phyloP scores from a whole-genome alignment of 1,140 invertebrate genomes.

The Ceratina japonica region DNA sequence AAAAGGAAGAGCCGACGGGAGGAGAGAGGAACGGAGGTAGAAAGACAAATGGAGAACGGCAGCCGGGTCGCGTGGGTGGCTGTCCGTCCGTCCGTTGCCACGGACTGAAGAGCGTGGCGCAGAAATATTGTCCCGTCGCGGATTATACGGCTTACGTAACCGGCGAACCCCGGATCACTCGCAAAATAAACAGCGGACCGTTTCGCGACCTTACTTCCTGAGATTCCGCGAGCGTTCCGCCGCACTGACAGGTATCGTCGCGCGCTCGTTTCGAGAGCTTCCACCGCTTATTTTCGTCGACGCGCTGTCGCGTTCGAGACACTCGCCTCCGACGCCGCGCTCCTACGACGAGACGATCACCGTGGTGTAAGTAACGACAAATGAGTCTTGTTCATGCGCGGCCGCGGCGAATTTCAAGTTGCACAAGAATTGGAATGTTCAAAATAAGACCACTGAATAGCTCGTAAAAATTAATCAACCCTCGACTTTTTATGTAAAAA shows the following conservation, averaged over 20 bases:
- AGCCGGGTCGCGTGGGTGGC: constrained; percentile 65
- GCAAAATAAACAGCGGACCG: neutral
- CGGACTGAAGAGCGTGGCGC: constrained; percentile 10
- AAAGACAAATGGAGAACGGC: constrained; percentile 63
- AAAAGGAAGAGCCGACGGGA: neutral
- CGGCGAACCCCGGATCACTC: neutral
- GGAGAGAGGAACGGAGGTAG: neutral
- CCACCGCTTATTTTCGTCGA: constrained; percentile 19
- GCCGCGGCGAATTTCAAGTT: neutral
- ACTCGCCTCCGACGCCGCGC: neutral
- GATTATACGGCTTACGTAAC: constrained; percentile 2
- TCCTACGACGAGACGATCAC: neutral
- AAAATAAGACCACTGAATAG: too few relatives aligned
- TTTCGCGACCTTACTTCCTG: constrained; percentile 23
- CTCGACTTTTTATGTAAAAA: too few relatives aligned
- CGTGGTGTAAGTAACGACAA: neutral
- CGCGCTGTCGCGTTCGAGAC: neutral
- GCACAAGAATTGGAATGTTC: neutral
- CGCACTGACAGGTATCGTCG: constrained; percentile 16
- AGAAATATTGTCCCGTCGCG: constrained; percentile 50
- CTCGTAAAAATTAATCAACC: too few relatives aligned
- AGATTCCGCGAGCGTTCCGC: constrained; percentile 7
- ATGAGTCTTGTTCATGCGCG: neutral
- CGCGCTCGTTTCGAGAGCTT: neutral
- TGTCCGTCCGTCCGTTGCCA: constrained; percentile 52